phyloP scores from a whole-genome alignment of 2,888 invertebrate species.

The Scaptomyza caliginosa region DNA sequence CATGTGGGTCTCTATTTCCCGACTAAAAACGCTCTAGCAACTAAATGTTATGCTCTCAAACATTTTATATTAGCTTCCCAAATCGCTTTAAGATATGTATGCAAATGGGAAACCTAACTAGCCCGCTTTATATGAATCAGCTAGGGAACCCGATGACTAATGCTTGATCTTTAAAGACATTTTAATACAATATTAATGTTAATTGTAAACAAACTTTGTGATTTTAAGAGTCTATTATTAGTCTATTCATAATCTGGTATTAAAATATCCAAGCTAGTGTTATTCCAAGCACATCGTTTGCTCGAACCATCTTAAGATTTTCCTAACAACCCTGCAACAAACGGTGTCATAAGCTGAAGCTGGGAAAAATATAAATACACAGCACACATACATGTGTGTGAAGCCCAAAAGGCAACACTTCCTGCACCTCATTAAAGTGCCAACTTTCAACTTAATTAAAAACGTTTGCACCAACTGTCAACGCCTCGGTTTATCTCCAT shows the following conservation, averaged over 20 bases:
- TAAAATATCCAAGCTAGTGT: constrained; percentile 11
- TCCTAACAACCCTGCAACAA: constrained; percentile 11
- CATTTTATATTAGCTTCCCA: constrained; percentile 10
- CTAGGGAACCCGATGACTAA: constrained; percentile 12
- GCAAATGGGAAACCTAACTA: constrained; percentile 15
- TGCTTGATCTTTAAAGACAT: background rate
- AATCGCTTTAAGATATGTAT: constrained; percentile 25
- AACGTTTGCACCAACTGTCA: constrained; percentile 75
- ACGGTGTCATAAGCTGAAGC: constrained; percentile 31
- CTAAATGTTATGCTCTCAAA: constrained; percentile 26
- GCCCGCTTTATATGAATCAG: constrained; percentile 28
- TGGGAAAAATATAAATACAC: constrained; percentile 10
- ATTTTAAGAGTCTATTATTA: too few relatives aligned
- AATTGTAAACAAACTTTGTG: background rate
- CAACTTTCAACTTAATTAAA: constrained; percentile 74
- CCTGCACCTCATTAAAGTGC: constrained; percentile 72
- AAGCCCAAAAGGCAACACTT: constrained; percentile 44
- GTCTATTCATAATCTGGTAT: background rate
- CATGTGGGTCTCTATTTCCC: constrained; percentile 53
- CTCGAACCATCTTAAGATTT: constrained; percentile 15
- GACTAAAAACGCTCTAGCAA: constrained; percentile 11
- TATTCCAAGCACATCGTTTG: constrained; percentile 1
- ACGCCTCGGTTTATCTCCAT: constrained; percentile 74
- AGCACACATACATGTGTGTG: background rate
- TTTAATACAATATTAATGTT: background rate